A percentile compares a stretch with the other conserved stretches of the same genome.
Evolutionary conservation across 2,888 invertebrate genomes (phyloP).

Genomic region (Acanthosepion esculentum): DNA sequence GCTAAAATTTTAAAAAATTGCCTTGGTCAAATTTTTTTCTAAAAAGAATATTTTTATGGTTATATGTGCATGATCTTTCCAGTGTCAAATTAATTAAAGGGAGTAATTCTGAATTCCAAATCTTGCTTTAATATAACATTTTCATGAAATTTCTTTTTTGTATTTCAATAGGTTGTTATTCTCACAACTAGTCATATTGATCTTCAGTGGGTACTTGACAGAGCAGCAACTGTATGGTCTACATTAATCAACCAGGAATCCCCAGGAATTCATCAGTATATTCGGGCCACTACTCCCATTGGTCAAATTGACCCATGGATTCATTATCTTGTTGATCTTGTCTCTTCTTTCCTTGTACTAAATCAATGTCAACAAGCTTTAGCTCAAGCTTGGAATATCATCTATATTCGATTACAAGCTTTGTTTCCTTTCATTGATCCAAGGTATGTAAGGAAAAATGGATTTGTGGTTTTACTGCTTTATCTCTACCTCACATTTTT

Average conservation of each 20-base stretch:
- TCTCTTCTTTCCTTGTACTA: conserved; percentile 80
- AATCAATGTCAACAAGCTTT: conserved; percentile 87
- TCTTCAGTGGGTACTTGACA: conserved; percentile 93
- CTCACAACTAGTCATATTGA: conserved; percentile 85
- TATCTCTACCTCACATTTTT: too few species aligned
- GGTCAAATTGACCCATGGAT: conserved; percentile 73
- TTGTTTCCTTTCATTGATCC: conserved; percentile 94
- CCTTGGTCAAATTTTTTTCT: too few species aligned
- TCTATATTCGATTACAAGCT: conserved; percentile 91
- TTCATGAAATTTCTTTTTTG: neutral
- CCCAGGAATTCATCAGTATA: conserved; percentile 61
- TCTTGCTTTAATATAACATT: too few species aligned
- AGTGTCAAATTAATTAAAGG: too few species aligned
- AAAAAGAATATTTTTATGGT: too few species aligned
- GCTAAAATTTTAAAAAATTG: too few species aligned
- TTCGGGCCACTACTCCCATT: conserved; percentile 60
- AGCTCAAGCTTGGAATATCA: conserved; percentile 95
- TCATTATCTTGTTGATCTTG: conserved; percentile 87
- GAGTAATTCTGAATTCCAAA: too few species aligned
- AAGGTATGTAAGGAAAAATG: conserved; percentile 68
- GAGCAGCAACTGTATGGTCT: conserved; percentile 89
- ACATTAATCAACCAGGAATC: conserved; percentile 64
- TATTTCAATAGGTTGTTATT: conserved; percentile 80
- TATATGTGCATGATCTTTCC: too few species aligned
- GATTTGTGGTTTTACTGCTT: neutral